These are phyloP conservation scores for Andrena trimmerana DNA, from an alignment of 2,888 invertebrate species.

Conservation along the genomic window DNA sequence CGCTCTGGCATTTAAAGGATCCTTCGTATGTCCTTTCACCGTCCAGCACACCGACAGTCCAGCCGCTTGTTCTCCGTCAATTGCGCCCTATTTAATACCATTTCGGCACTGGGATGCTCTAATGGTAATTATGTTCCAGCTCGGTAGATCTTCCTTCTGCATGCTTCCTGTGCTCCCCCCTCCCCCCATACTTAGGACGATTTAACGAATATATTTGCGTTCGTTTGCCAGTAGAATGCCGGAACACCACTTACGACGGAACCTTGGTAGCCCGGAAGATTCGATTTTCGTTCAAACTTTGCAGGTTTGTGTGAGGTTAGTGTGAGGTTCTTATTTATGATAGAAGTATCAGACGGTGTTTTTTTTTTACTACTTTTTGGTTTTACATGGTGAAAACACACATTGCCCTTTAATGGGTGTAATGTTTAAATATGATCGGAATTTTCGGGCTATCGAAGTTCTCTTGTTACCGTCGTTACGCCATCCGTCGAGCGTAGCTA, in stretches of 20 bases:
- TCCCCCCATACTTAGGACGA: not conserved
- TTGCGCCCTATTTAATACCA: constrained; percentile 16
- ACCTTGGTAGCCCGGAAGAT: no score
- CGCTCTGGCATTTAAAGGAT: constrained; percentile 45
- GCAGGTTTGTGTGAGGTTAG: no score
- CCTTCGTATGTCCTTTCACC: constrained; percentile 26
- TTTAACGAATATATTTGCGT: not conserved
- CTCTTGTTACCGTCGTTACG: no score
- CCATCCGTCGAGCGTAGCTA: no score
- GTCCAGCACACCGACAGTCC: constrained; percentile 9
- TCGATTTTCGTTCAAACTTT: no score
- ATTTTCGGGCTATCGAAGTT: no score
- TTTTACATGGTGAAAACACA: no score
- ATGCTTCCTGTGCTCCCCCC: not conserved
- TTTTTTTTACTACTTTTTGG: no score
- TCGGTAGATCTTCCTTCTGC: not conserved
- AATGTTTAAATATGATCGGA: no score
- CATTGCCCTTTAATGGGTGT: no score
- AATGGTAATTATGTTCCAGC: constrained; percentile 11
- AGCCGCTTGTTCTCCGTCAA: not conserved
- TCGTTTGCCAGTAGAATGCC: not conserved
- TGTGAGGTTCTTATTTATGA: no score
- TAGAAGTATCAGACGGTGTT: no score
- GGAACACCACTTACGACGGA: not conserved
- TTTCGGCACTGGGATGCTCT: not conserved